Conservation (phyloP, 2,888 invertebrate genomes). For the Sepiola atlantica region DNA sequence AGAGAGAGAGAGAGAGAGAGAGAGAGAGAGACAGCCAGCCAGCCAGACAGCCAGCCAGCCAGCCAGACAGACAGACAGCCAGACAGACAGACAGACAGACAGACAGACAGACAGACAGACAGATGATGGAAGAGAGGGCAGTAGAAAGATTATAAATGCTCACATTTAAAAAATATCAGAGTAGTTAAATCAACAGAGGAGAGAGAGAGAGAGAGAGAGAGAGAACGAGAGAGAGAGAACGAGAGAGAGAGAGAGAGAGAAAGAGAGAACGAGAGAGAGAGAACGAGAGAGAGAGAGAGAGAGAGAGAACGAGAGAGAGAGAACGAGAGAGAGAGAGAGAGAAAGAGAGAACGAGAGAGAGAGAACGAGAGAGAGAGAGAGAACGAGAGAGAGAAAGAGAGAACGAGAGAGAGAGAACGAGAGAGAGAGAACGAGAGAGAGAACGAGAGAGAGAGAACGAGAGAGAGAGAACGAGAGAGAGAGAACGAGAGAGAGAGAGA, state of each 20-base stretch:
- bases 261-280: not conserved
- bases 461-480: not conserved
- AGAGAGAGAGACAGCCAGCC: not conserved
- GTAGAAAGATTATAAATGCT: too few relatives aligned
- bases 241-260: not conserved
- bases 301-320: not conserved
- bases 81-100: too few relatives aligned
- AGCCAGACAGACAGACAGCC: not conserved
- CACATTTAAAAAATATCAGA: too few relatives aligned
- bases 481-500: not conserved
- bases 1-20: not conserved
- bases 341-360: not conserved
- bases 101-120: too few relatives aligned
- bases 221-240: not conserved
- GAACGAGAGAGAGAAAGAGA: not conserved
- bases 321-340: not conserved
- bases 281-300: not conserved
- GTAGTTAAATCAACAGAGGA: too few relatives aligned
- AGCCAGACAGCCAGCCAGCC: not conserved
- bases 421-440: not conserved
- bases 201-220: not conserved
- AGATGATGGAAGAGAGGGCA: too few relatives aligned
- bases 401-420: not conserved
- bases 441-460: not conserved
- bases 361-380: not conserved